Evolutionary conservation across 2,888 invertebrate species (phyloP).

Genomic region (Lymantria monacha): DNA sequence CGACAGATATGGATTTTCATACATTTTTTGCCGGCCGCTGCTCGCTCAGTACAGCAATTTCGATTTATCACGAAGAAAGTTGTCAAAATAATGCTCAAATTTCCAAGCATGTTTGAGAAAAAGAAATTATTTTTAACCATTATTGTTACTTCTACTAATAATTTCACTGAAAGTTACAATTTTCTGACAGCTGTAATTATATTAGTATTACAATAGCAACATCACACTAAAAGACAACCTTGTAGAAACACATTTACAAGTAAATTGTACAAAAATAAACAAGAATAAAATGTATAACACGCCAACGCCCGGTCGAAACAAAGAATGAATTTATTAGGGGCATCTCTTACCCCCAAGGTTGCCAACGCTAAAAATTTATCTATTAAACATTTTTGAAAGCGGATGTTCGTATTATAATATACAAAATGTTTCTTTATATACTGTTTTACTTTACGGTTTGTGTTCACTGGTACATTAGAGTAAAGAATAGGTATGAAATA

Average conservation of each 20-base stretch:
- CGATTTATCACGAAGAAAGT: too few species aligned
- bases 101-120: too few species aligned
- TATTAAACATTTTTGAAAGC: constrained; percentile 7
- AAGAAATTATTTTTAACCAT: too few species aligned
- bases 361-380: constrained; percentile 12
- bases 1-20: too few species aligned
- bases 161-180: background rate
- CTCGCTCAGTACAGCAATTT: too few species aligned
- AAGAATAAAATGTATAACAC: constrained; percentile 8
- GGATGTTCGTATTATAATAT: constrained; percentile 1
- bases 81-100: too few species aligned
- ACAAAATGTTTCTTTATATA: constrained; percentile 1
- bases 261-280: constrained; percentile 18
- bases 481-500: background rate
- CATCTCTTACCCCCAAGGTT: constrained; percentile 12
- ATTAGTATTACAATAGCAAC: constrained; percentile 4
- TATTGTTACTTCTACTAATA: too few species aligned
- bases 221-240: constrained; percentile 4
- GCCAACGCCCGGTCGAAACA: constrained; percentile 4
- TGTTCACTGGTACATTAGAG: background rate
- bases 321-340: constrained; percentile 18
- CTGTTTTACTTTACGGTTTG: background rate
- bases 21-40: too few species aligned
- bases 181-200: background rate
- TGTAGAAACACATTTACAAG: constrained; percentile 8